phyloP scores from a whole-genome alignment of 2,888 invertebrate species.

The Eristalis tenax region DNA sequence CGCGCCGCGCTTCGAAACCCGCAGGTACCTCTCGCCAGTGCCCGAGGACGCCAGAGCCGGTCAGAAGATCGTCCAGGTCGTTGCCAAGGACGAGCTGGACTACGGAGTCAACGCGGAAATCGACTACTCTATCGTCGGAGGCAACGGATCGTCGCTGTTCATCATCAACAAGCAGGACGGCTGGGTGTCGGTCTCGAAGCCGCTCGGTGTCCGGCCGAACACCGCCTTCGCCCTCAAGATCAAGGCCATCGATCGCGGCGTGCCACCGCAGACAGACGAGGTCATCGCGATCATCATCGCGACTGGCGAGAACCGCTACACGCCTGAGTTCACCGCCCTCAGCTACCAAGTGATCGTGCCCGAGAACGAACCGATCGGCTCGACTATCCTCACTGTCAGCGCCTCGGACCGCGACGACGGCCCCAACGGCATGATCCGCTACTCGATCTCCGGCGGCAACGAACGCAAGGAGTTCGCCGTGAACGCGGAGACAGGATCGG shows the following conservation, averaged over 20 bases:
- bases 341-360: conserved; percentile 95
- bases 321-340: conserved; percentile 91
- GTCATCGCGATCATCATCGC: conserved; percentile 88
- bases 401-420: conserved; percentile 93
- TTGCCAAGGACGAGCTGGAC: conserved; percentile 89
- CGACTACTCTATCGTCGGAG: conserved; percentile 87
- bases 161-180: conserved; percentile 89
- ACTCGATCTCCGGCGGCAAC: conserved; percentile 92
- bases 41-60: conserved; percentile 89
- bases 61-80: conserved; percentile 87
- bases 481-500: conserved; percentile 88
- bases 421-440: conserved; percentile 94
- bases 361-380: conserved; percentile 93
- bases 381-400: conserved; percentile 91
- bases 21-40: conserved; percentile 90
- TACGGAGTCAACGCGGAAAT: conserved; percentile 95
- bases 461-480: conserved; percentile 90
- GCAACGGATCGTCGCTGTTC: conserved; percentile 90
- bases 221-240: conserved; percentile 87
- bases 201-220: conserved; percentile 82
- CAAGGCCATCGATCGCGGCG: conserved; percentile 92
- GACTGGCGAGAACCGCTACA: conserved; percentile 91
- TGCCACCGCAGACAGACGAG: conserved; percentile 91
- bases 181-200: conserved; percentile 88
- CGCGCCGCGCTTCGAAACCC: conserved; percentile 90